Percentiles rank a stretch among this genome's conserved stretches.
Evolutionary conservation across 1,140 invertebrate species (phyloP).

Genomic region (Diabrotica virgifera): DNA sequence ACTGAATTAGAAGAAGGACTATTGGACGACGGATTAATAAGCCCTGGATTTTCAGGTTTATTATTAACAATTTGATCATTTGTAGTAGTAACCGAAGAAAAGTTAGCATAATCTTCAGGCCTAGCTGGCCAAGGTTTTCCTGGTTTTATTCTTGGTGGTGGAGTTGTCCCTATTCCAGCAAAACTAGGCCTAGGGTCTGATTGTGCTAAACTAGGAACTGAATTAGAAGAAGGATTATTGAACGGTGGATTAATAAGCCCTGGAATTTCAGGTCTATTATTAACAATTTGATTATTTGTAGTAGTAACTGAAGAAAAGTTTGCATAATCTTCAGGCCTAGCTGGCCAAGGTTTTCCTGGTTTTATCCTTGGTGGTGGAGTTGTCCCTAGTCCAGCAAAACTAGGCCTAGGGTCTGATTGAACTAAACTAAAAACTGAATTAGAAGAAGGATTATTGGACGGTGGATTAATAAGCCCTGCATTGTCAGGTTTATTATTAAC

Average conservation of each 20-base stretch:
- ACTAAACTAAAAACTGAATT: not conserved
- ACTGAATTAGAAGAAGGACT: not conserved
- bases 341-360: constrained; percentile 22
- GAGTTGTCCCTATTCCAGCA: not conserved
- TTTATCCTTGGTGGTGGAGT: not conserved
- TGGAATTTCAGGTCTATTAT: not conserved
- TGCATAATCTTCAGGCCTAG: constrained; percentile 11
- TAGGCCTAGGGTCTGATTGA: constrained; percentile 7
- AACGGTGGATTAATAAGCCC: not conserved
- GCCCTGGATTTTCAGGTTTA: not conserved
- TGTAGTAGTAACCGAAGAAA: not conserved
- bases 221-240: not conserved
- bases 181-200: not conserved
- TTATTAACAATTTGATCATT: not conserved
- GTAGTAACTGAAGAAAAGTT: not conserved
- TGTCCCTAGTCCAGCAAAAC: constrained; percentile 14
- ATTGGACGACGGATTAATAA: not conserved
- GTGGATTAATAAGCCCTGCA: not conserved
- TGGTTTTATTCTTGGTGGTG: not conserved
- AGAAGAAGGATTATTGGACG: not conserved
- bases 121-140: constrained; percentile 23
- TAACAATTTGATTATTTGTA: not conserved
- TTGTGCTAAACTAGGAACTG: not conserved
- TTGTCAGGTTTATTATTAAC: not conserved
- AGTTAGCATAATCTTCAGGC: constrained; percentile 8